A percentile compares a stretch with the other conserved stretches of the same genome.
Conservation (phyloP, 2,888 invertebrate genomes). For the Rhagonycha lutea region DNA sequence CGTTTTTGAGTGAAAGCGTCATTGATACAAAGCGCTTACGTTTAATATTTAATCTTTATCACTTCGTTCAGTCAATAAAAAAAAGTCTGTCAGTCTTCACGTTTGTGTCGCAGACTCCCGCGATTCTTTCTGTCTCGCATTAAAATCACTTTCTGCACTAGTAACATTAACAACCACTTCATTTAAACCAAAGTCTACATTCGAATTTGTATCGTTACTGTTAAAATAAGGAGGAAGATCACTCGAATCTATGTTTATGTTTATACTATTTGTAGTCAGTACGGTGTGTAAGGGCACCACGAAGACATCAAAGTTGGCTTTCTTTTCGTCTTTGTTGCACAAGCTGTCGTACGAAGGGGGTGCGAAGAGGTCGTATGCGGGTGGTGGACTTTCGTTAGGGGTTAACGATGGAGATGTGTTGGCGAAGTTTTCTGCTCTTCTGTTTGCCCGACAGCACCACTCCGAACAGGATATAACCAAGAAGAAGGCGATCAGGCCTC, state of each 20-base stretch:
- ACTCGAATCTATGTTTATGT: background rate
- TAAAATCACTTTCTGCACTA: background rate
- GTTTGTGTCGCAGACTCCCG: constrained; percentile 1
- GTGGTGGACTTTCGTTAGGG: constrained; percentile 51
- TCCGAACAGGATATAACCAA: constrained; percentile 62
- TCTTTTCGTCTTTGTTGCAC: constrained; percentile 47
- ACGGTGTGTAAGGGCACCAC: constrained; percentile 55
- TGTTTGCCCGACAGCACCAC: constrained; percentile 57
- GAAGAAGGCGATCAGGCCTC: constrained; percentile 61
- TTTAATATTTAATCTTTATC: background rate
- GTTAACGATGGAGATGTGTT: constrained; percentile 30
- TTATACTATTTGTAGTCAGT: background rate
- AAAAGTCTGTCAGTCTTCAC: background rate
- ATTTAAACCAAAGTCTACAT: background rate
- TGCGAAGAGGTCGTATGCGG: constrained; percentile 61
- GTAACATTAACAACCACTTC: background rate
- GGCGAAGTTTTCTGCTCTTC: constrained; percentile 26
- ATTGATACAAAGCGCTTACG: background rate
- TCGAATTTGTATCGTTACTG: background rate
- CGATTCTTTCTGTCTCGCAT: background rate
- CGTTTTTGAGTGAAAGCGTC: background rate
- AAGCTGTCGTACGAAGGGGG: constrained; percentile 61
- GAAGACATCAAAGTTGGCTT: constrained; percentile 56
- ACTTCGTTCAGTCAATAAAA: background rate
- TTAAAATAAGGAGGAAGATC: constrained; percentile 5